phyloP scores from a whole-genome alignment of 2,113 vertebrate genomes.

The Sminthopsis crassicaudata region DNA sequence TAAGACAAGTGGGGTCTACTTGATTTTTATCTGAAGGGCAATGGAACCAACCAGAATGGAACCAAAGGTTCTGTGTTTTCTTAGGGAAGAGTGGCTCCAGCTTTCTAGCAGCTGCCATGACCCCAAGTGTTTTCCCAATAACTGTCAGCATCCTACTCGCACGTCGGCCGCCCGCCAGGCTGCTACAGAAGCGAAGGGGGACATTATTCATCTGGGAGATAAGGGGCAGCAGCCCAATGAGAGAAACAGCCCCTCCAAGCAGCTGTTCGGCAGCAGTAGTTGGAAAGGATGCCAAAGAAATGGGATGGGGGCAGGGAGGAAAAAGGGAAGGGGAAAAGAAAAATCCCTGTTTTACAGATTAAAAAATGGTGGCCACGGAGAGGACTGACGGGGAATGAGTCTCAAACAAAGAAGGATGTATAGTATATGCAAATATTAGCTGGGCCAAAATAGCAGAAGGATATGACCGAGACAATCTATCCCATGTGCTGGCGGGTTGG shows the following conservation, averaged over 20 bases:
- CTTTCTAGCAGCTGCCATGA: constrained; percentile 79
- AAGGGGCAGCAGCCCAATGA: constrained; percentile 78
- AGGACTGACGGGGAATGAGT: constrained; percentile 21
- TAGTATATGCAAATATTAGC: background rate
- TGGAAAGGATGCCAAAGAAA: constrained; percentile 67
- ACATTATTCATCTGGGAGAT: constrained; percentile 83
- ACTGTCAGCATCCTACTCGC: constrained; percentile 75
- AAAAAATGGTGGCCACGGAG: constrained; percentile 59
- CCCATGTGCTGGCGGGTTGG: background rate
- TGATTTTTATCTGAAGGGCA: background rate
- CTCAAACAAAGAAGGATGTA: background rate
- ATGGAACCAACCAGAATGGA: constrained; percentile 1
- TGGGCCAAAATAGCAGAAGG: background rate
- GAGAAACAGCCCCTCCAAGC: constrained; percentile 75
- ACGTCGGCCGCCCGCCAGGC: constrained; percentile 71
- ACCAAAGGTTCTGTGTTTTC: constrained; percentile 57
- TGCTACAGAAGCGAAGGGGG: constrained; percentile 75
- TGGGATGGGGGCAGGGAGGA: constrained; percentile 1
- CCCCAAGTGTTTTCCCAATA: constrained; percentile 75
- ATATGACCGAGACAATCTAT: background rate
- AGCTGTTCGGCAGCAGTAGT: constrained; percentile 80
- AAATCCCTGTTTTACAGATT: constrained; percentile 44
- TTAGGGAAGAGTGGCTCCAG: constrained; percentile 72
- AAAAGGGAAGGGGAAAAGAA: background rate
- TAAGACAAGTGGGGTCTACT: background rate